Evolutionary conservation across 2,888 invertebrate species (phyloP).

Genomic region (Gortyna flavago): DNA sequence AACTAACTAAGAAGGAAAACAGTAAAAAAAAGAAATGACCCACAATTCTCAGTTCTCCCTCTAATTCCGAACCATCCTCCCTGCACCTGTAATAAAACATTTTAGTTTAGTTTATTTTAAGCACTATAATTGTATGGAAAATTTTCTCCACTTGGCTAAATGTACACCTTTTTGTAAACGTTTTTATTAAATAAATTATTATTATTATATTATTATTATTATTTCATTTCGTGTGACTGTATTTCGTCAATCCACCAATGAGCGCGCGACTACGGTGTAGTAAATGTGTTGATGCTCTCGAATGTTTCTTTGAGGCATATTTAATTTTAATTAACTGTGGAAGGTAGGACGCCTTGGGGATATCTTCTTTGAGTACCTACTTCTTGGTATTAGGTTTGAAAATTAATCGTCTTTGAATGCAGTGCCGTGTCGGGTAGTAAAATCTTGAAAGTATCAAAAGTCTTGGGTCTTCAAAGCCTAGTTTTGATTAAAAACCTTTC

Average conservation of each 20-base stretch:
- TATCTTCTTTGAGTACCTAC: not conserved
- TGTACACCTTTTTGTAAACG: too few relatives aligned
- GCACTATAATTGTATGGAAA: too few relatives aligned
- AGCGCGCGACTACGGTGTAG: not conserved
- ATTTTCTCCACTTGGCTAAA: too few relatives aligned
- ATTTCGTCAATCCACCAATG: constrained; percentile 10
- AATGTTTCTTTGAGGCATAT: not conserved
- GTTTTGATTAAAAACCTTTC: constrained; percentile 1
- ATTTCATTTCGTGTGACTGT: constrained; percentile 4
- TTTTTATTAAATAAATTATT: too few relatives aligned
- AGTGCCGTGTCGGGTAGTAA: not conserved
- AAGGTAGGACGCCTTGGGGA: not conserved
- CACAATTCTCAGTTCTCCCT: too few relatives aligned
- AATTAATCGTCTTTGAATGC: constrained; percentile 25
- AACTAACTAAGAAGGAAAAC: too few relatives aligned
- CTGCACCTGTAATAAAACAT: too few relatives aligned
- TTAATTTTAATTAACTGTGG: constrained; percentile 19
- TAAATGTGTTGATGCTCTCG: not conserved
- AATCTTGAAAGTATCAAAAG: not conserved
- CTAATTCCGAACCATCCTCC: too few relatives aligned
- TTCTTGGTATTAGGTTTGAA: constrained; percentile 22
- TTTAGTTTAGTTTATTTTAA: too few relatives aligned
- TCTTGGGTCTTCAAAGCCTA: not conserved
- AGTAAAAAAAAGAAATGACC: too few relatives aligned
- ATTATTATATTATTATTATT: too few relatives aligned